Evolutionary conservation across 2,888 invertebrate genomes (phyloP).

Genomic region (Embidobia sp.): DNA sequence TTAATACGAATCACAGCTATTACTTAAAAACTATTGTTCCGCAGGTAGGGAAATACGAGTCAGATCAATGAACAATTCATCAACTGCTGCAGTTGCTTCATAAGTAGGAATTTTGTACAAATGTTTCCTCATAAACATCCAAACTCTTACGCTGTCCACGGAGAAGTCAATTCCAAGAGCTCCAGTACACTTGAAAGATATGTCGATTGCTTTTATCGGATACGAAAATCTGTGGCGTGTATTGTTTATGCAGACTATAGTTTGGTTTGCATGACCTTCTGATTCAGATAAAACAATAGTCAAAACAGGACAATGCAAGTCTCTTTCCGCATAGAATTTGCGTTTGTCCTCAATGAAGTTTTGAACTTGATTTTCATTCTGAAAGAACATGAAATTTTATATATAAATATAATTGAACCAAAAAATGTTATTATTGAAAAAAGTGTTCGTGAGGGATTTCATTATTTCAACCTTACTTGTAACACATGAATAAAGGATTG

Average conservation of each 20-base stretch:
- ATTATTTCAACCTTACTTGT: not conserved
- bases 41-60: not conserved
- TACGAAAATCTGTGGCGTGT: constrained; percentile 7
- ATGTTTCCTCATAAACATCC: constrained; percentile 1
- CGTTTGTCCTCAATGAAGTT: not conserved
- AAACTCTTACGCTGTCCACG: not conserved
- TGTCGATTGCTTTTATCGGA: constrained; percentile 3
- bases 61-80: constrained; percentile 4
- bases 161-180: not conserved
- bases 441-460: too few species aligned
- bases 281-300: not conserved
- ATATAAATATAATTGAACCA: not conserved
- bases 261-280: not conserved
- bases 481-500: constrained; percentile 8
- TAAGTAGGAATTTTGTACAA: constrained; percentile 1
- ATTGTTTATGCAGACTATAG: not conserved
- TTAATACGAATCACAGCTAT: too few species aligned
- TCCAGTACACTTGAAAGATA: constrained; percentile 2
- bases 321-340: not conserved
- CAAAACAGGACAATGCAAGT: constrained; percentile 8
- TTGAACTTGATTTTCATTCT: not conserved
- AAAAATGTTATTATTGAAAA: not conserved
- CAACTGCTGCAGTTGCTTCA: not conserved
- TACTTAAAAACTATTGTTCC: too few species aligned
- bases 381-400: not conserved